Base-by-base conservation (phyloP, 2,113 vertebrate species). In the Myanophis thanlyinensis region DNA sequence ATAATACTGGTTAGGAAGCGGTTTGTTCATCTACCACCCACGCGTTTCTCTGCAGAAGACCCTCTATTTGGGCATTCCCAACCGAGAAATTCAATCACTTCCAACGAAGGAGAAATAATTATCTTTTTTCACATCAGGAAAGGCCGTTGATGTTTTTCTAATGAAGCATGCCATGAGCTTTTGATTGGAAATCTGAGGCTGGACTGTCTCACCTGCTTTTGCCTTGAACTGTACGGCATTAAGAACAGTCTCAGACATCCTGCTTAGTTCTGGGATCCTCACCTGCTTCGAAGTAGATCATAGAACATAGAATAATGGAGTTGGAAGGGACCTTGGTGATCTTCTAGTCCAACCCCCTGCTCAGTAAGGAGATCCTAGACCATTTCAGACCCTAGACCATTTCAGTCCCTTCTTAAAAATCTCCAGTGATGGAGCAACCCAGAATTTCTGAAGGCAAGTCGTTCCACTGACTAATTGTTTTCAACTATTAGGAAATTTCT, bases 101-200 rank as follows among this genome's bases (percentile, higher is more conserved):
- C 91, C 95, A 95, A 96, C 95, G 95, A 95, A 94, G 94, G 96
- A 93, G 95, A 96, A 95, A 97, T 97, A 96, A 96, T 97, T 96
- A 95, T 97, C 95, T 96, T 96, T 96, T 96, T 0, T 48, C 40
- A 92, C 95, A 95, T 93, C 94, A 94, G 93, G 95, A 93, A 94
- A 94, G 93, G 93, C 94, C 96, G 95, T 93, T 95, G 95, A 96
- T 95, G 96, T 96, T 96, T 96, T 96, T 94, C 96, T 95, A 92
- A 88, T 93, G 96, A 96, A 96, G 96, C 96, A 97, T 95, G 95
- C 96, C 97, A 96, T 95, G 95, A 96, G 52, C 91, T 96, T 97
- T 97, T 96, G 96, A 96, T 96, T 97, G 96, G 92, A 92, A 90
- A 93, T 95, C 93, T 93, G 91, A 96, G 95, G 92, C 95, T 91